A percentile compares a stretch with the other conserved stretches of the same genome.
phyloP scores from a whole-genome alignment of 2,888 invertebrate genomes.

The Leptinotarsa juncta region DNA sequence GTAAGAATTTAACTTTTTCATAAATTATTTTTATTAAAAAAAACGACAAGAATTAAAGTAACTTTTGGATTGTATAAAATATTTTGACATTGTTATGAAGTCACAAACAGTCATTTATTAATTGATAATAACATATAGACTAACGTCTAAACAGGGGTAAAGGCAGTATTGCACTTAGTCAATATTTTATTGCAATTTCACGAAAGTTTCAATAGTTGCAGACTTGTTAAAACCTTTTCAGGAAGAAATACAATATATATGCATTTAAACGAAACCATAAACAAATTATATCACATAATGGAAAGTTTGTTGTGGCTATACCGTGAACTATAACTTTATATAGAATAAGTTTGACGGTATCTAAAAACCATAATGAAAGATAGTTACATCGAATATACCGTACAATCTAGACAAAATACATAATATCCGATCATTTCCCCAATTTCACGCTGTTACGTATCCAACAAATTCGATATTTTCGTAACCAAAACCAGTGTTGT shows the following conservation, averaged over 20 bases:
- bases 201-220: too few relatives aligned
- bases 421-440: not conserved
- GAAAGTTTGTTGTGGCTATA: not conserved
- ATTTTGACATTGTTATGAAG: too few relatives aligned
- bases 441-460: constrained; percentile 4
- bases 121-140: too few relatives aligned
- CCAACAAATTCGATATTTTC: not conserved
- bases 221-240: too few relatives aligned
- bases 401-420: not conserved
- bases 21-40: too few relatives aligned
- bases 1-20: too few relatives aligned
- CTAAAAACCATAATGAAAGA: not conserved
- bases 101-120: too few relatives aligned
- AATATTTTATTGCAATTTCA: too few relatives aligned
- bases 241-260: not conserved
- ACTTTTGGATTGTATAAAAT: too few relatives aligned
- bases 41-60: too few relatives aligned
- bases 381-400: not conserved
- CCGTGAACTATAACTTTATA: not conserved
- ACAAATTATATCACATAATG: not conserved
- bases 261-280: not conserved
- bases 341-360: not conserved
- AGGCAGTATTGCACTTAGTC: too few relatives aligned
- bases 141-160: too few relatives aligned
- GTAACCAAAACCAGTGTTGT: not conserved